Percentiles rank a stretch among this genome's conserved stretches.
Conservation (phyloP, 2,888 invertebrate species). For the Patella caerulea region DNA sequence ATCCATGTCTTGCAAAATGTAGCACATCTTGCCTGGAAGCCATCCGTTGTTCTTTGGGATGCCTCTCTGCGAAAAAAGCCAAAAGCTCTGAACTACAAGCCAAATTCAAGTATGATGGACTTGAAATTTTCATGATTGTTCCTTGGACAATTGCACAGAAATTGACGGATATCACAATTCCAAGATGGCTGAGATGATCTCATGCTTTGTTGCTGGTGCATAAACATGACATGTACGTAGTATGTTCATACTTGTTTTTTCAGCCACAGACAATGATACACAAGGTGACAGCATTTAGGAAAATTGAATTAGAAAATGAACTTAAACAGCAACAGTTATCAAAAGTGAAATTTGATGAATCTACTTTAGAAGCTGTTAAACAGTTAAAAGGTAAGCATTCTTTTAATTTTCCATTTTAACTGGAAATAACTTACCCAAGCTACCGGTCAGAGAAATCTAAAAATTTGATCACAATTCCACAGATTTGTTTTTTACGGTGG, state of each 20-base stretch:
- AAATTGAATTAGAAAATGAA: constrained; percentile 83
- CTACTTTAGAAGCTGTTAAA: constrained; percentile 77
- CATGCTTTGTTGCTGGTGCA: constrained; percentile 30
- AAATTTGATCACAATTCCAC: too few relatives aligned
- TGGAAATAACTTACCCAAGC: neutral
- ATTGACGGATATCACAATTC: constrained; percentile 60
- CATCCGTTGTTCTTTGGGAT: too few relatives aligned
- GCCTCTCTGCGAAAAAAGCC: too few relatives aligned
- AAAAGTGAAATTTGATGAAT: constrained; percentile 83
- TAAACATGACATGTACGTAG: too few relatives aligned
- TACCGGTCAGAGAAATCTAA: neutral
- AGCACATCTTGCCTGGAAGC: too few relatives aligned
- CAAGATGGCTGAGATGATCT: constrained; percentile 8
- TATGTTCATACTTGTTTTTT: constrained; percentile 26
- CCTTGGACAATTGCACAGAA: constrained; percentile 6
- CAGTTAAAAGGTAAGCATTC: constrained; percentile 80
- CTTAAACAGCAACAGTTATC: constrained; percentile 80
- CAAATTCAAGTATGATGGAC: too few relatives aligned
- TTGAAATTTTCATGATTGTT: too few relatives aligned
- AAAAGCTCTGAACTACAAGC: too few relatives aligned
- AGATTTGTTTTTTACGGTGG: too few relatives aligned
- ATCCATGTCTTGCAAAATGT: too few relatives aligned
- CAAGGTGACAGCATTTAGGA: constrained; percentile 82
- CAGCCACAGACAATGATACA: constrained; percentile 82
- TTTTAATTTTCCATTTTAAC: neutral